Evolutionary conservation across 2,888 invertebrate genomes (phyloP), one percentile per base, ranked within the genome.

Genomic region (Notocelia uddmanniana): DNA sequence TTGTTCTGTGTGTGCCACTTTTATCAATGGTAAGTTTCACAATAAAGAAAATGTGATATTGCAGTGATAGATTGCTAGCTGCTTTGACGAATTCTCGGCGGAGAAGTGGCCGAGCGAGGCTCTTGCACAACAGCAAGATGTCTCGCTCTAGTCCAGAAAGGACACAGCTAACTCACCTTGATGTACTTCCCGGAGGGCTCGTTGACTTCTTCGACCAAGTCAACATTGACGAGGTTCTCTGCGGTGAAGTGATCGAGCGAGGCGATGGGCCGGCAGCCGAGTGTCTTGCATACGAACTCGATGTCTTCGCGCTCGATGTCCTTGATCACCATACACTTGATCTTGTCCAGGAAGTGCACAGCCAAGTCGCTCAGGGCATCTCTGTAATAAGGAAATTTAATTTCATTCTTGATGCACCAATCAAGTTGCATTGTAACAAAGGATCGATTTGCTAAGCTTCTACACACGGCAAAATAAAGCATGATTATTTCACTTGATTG

Each of bases 271-370:
- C 98, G 95, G 87, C 99, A 99, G 26, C 97, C 97, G 31, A 99
- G 92, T 8, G 98, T 98, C 94, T 98, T 99, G 92, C 98, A 99
- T 21, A 99, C 96, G 89, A 99, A 99, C 84, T 99, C 98, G 78
- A 99, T 97, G 82, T 99, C 99, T 88, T 99, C 99, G 67, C 99
- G 96, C 89, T 99, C 99, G 70, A 99, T 96, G 85, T 99, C 99
- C 89, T 98, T 99, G 66, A 99, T 96, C 0, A 99, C 99, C 97
- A 99, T 97, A 68, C 99, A 98, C 90, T 99, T 99, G 88, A 99
- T 98, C 94, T 99, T 99, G 85, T 99, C 99, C 78, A 99, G 94
- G 93, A 99, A 99, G 88, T 99, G 99, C 79, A 99, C 95, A 0
- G 99, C 99, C 82, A 99, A 93, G 89, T 99, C 99, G 78, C 98